These are phyloP conservation scores for Gymnocheta viridis DNA, from an alignment of 2,888 invertebrate species.

Conservation along the genomic window DNA sequence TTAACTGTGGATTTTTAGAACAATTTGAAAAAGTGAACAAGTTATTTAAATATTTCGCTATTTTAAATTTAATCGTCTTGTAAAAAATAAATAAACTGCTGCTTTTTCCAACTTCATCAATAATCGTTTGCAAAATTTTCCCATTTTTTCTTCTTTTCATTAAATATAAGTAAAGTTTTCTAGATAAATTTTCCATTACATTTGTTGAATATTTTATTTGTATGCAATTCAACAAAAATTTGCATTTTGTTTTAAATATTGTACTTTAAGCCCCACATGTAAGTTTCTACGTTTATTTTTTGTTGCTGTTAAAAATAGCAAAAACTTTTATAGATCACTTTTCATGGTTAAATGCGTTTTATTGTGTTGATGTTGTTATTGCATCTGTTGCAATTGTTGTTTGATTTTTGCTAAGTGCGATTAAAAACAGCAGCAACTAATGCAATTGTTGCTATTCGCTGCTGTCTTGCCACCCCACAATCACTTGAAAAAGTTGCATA, in stretches of 20 bases:
- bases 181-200: neutral
- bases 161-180: neutral
- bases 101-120: neutral
- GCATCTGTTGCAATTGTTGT: neutral
- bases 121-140: neutral
- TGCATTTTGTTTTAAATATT: conserved; percentile 18
- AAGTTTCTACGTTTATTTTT: neutral
- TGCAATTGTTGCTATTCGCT: conserved; percentile 5
- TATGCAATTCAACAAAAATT: neutral
- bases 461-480: neutral
- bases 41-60: no score
- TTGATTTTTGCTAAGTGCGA: conserved; percentile 4
- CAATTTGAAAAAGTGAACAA: no score
- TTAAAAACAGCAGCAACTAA: conserved; percentile 30
- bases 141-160: neutral
- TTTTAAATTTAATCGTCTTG: no score
- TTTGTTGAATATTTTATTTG: neutral
- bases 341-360: conserved; percentile 52
- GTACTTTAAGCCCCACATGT: neutral
- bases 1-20: no score
- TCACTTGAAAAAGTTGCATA: neutral
- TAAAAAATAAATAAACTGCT: neutral
- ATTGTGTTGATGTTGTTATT: conserved; percentile 19
- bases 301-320: conserved; percentile 1
- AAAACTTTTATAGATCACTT: conserved; percentile 50